These are phyloP conservation scores for Cataglyphis livida DNA, from an alignment of 2,888 invertebrate genomes.

Conservation along the genomic window DNA sequence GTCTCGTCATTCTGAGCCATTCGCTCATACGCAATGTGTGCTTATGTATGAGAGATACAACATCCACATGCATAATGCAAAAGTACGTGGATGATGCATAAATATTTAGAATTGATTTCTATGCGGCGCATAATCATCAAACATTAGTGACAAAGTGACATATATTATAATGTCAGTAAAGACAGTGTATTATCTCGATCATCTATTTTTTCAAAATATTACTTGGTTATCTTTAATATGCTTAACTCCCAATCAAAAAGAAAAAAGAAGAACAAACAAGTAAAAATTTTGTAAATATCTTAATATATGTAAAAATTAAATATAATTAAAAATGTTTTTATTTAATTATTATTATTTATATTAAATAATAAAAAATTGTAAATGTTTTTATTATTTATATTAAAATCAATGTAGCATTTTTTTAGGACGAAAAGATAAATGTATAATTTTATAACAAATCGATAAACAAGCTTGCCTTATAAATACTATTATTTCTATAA, in stretches of 20 bases:
- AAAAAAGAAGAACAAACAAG: neutral
- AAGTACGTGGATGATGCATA: slow-evolving; percentile 15
- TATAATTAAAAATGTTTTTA: neutral
- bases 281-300: neutral
- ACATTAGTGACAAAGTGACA: slow-evolving; percentile 28
- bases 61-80: slow-evolving; percentile 49
- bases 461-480: neutral
- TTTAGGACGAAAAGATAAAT: neutral
- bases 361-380: neutral
- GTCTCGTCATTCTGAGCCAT: slow-evolving; percentile 47
- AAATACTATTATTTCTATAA: neutral
- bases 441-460: neutral
- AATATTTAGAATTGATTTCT: slow-evolving; percentile 40
- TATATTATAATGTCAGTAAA: slow-evolving; percentile 1
- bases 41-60: slow-evolving; percentile 17
- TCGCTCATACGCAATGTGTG: slow-evolving; percentile 29
- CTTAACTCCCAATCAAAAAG: neutral
- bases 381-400: neutral
- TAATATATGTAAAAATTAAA: neutral
- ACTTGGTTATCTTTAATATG: neutral
- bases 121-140: slow-evolving; percentile 17
- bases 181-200: neutral
- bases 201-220: neutral
- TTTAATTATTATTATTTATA: slow-evolving; percentile 20
- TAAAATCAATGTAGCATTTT: slow-evolving; percentile 1